Percentiles rank a stretch among this genome's conserved stretches.
Evolutionary conservation across 2,888 invertebrate species (phyloP).

Genomic region (Malachius bipustulatus): DNA sequence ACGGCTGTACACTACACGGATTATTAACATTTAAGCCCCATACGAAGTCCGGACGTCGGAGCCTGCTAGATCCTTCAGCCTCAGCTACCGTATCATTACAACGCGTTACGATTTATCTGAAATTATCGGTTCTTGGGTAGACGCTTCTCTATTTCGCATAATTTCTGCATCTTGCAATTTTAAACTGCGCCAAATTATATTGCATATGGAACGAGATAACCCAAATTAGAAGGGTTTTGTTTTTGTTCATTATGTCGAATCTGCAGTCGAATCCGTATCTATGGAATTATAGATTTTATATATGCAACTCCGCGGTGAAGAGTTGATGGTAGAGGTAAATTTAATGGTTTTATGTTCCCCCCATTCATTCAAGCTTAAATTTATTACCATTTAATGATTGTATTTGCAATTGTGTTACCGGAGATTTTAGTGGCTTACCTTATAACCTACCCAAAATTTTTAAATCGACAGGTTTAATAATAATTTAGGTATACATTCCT

Average conservation of each 20-base stretch:
- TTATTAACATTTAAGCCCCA: background rate
- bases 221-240: background rate
- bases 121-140: background rate
- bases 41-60: background rate
- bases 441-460: too few species aligned
- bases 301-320: too few species aligned
- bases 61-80: background rate
- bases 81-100: conserved; percentile 3
- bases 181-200: conserved; percentile 1
- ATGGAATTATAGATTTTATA: conserved; percentile 1
- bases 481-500: too few species aligned
- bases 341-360: too few species aligned
- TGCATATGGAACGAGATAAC: background rate
- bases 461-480: too few species aligned
- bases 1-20: too few species aligned
- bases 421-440: too few species aligned
- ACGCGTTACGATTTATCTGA: background rate
- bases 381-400: too few species aligned
- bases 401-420: too few species aligned
- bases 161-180: background rate
- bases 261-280: background rate
- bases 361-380: too few species aligned
- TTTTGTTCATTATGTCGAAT: conserved; percentile 1
- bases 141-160: background rate
- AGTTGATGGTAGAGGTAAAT: too few species aligned